A percentile compares a stretch with the other conserved stretches of the same genome.
Evolutionary conservation across 1,140 invertebrate genomes (phyloP).

Genomic region (Drosophila virilis): DNA sequence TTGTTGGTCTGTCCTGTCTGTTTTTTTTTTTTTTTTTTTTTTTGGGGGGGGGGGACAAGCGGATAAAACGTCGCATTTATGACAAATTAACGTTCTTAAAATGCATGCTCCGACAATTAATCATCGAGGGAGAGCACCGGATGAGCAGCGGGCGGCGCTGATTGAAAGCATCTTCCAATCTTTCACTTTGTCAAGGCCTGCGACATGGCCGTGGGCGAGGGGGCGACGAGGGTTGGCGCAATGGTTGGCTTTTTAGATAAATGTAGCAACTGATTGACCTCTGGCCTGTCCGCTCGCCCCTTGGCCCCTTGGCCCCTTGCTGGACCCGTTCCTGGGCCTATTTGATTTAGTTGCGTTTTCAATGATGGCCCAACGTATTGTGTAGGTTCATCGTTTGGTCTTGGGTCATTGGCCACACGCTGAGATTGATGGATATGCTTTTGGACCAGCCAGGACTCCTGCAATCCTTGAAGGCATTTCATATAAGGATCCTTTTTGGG

Average conservation of each 20-base stretch:
- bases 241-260: conserved; percentile 35
- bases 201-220: background rate
- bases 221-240: background rate
- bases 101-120: conserved; percentile 70
- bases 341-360: conserved; percentile 27
- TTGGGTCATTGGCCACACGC: conserved; percentile 19
- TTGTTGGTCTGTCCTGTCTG: background rate
- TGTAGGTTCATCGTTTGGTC: conserved; percentile 18
- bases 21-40: conserved; percentile 20
- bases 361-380: conserved; percentile 10
- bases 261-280: conserved; percentile 47
- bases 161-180: conserved; percentile 62
- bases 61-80: conserved; percentile 64
- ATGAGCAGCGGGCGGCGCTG: conserved; percentile 26
- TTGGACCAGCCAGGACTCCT: conserved; percentile 6
- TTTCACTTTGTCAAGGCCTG: conserved; percentile 22
- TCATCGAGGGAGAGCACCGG: conserved; percentile 49
- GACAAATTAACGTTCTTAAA: conserved; percentile 81
- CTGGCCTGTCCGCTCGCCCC: conserved; percentile 7
- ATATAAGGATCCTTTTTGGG: background rate
- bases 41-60: conserved; percentile 28
- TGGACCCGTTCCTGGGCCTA: background rate
- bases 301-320: background rate
- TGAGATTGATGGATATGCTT: conserved; percentile 45
- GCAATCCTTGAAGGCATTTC: conserved; percentile 13